Evolutionary conservation across 1,140 invertebrate genomes (phyloP), one percentile per base, ranked within the genome.

Genomic region (Pteromalus puparum): DNA sequence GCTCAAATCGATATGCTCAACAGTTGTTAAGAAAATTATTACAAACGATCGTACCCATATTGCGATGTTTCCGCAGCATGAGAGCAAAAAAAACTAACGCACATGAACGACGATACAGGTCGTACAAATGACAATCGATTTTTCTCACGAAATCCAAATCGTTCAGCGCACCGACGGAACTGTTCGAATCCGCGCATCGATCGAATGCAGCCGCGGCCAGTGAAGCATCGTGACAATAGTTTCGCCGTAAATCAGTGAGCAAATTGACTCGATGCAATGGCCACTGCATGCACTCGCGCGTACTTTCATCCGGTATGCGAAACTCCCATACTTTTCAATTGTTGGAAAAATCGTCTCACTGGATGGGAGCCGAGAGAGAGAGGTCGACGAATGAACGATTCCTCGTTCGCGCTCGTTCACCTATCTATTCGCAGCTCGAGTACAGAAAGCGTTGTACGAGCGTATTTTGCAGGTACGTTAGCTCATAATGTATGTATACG

Each of bases 241-340:
- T 73, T 38, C 15, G 28, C 12, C 42, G 28, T 82, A 82, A 82
- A 82, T 82, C 73, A 82, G 82, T 65, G 53, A 38, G 48, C 74
- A 76, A 75, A 83, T 83, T 83, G 70, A 34, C 21, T 72, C 28
- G 73, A 83, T 77, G 61, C 74, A 68, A 77, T 83, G 53, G 61
- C 42, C 34, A n/a, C 21, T 34, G 34, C 2, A 34, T 5, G 2
- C 26, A 68, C 67, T 77, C 28, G 73, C 13, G 15, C 6, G 1
- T 15, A 34, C 72, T 13, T 73, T 26, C 13, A 28, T 28, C 13
- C 67, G 9, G 3, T 34, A 5, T 7, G 12, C 72, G 72, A 12
- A 38, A 34, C 28, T 21, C 34, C 3, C 72, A 28, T 21, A 5
- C 26, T 38, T 73, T 77, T 77, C n/a, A n/a, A n/a, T n/a, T n/a